Percentiles rank a stretch among this genome's conserved stretches.
phyloP scores from a whole-genome alignment of 1,140 invertebrate genomes.

The Scaptomyza hsui region DNA sequence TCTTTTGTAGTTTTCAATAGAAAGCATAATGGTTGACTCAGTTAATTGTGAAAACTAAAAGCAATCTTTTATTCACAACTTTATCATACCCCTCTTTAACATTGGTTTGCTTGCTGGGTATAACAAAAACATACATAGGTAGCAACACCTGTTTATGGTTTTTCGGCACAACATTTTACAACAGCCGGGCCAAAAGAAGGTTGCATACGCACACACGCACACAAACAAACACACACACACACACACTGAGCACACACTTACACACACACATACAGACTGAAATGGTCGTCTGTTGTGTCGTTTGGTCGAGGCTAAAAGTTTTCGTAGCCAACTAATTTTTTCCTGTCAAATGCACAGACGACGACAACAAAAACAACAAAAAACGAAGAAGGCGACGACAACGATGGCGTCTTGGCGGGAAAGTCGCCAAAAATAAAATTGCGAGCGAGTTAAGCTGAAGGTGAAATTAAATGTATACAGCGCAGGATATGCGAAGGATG shows the following conservation, averaged over 20 bases:
- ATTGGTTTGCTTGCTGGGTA: conserved; percentile 22
- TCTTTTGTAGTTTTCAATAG: no score
- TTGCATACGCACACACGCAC: conserved; percentile 44
- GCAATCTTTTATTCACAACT: background rate
- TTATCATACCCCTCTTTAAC: conserved; percentile 43
- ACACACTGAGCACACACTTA: conserved; percentile 10
- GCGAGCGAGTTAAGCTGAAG: conserved; percentile 47
- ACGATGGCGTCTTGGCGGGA: conserved; percentile 65
- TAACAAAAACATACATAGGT: conserved; percentile 29
- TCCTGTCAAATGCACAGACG: conserved; percentile 81
- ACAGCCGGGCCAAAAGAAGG: conserved; percentile 57
- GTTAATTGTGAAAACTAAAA: no score
- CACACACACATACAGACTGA: background rate
- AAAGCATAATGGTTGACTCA: no score
- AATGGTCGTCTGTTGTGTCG: conserved; percentile 45
- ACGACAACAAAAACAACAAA: conserved; percentile 66
- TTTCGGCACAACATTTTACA: conserved; percentile 77
- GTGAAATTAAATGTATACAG: conserved; percentile 81
- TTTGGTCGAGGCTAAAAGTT: conserved; percentile 71
- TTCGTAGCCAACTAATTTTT: conserved; percentile 81
- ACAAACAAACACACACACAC: conserved; percentile 34
- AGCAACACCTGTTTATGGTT: conserved; percentile 81
- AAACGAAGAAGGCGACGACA: conserved; percentile 28
- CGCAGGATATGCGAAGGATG: conserved; percentile 46
- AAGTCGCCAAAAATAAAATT: conserved; percentile 40